A percentile compares a stretch with the other conserved stretches of the same genome.
Evolutionary conservation across 2,888 invertebrate genomes (phyloP).

Genomic region (Thecophora atra): DNA sequence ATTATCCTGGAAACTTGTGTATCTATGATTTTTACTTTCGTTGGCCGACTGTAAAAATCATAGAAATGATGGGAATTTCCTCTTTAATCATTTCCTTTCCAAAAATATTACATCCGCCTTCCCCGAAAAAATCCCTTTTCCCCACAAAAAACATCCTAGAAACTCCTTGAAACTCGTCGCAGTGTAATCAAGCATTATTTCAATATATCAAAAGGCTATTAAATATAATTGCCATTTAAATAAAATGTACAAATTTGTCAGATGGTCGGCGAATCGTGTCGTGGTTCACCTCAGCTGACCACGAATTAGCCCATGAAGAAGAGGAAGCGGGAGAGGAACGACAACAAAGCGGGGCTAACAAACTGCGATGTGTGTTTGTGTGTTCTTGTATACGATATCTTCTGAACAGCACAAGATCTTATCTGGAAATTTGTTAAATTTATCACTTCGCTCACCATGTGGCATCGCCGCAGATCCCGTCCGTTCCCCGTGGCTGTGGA

Average conservation of each 20-base stretch:
- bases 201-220: neutral
- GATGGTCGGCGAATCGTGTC: too few relatives aligned
- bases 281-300: neutral
- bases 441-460: slow-evolving; percentile 52
- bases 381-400: slow-evolving; percentile 12
- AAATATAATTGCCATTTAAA: slow-evolving; percentile 25
- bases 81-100: too few relatives aligned
- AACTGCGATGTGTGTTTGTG: neutral
- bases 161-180: too few relatives aligned
- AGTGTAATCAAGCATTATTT: too few relatives aligned
- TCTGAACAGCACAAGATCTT: slow-evolving; percentile 40
- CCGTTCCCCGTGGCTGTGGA: neutral
- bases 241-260: slow-evolving; percentile 29
- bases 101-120: too few relatives aligned
- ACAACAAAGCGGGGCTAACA: neutral
- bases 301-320: neutral
- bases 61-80: too few relatives aligned
- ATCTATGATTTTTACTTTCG: too few relatives aligned
- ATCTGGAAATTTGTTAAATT: slow-evolving; percentile 54
- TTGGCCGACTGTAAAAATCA: too few relatives aligned
- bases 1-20: too few relatives aligned
- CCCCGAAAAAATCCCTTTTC: too few relatives aligned
- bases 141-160: too few relatives aligned
- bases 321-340: neutral
- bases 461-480: slow-evolving; percentile 40